Evolutionary conservation across 2,113 vertebrate genomes (phyloP), one percentile per base, ranked within the genome.

Genomic region (Kryptolebias marmoratus): DNA sequence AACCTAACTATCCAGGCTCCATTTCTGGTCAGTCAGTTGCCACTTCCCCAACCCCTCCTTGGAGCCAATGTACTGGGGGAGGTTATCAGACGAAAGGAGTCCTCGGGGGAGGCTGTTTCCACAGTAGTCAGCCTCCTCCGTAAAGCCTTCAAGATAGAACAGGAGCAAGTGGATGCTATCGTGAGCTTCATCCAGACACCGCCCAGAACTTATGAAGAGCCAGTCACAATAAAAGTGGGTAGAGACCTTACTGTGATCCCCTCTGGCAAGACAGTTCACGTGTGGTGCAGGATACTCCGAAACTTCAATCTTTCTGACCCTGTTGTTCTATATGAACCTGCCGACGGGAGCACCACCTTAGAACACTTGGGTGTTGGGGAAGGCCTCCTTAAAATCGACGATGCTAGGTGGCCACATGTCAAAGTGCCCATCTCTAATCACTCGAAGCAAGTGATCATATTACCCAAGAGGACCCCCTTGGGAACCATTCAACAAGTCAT

Each of bases 161-260:
- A 79, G 53, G 71, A 68, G 2, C 57, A 83, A 28, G 63, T 32
- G 2, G 3, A 14, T 7, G 62, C 57, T 27, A 75, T 72, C 22
- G 68, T 83, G 0, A 79, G 36, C 36, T 75, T 71, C 11, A 75
- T 71, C 6, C 71, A 82, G 16, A 50, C 50, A 0, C 45, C 18
- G 1, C n/a, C 16, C 4, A 71, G 32, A 10, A 31, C 53, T 28
- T 12, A 55, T 4, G 36, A 13, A 28, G 53, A 30, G 12, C 30
- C 55, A 9, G 58, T 28, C 31, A 57, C 50, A 16, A 15, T 57
- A 39, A 63, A 64, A 52, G 45, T 73, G 2, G 71, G 65, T 0
- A 68, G n/a, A 62, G 36, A 56, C 9, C 11, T 22, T 22, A 22
- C 50, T 50, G 18, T 61, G 1, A 22, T 22, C 6, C 59, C 64